Evolutionary conservation across 2,113 vertebrate genomes (phyloP).

Genomic region (Alethe diademata): DNA sequence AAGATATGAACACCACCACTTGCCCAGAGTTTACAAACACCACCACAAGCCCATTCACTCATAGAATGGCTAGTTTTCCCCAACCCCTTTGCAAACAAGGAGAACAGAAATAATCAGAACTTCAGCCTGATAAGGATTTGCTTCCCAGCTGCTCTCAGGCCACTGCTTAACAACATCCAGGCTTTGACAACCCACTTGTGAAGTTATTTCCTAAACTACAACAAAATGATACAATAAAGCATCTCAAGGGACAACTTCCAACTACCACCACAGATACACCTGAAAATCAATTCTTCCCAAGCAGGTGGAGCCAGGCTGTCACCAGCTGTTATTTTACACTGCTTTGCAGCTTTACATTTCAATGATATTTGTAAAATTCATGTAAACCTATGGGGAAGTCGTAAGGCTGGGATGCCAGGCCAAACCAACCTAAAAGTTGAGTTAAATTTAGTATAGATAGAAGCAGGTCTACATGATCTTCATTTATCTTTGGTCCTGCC

Average conservation of each 20-base stretch:
- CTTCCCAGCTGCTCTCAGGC: neutral
- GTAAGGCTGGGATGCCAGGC: neutral
- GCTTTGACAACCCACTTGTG: neutral
- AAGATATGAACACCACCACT: neutral
- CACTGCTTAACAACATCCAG: neutral
- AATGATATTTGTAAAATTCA: neutral
- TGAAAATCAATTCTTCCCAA: neutral
- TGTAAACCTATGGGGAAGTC: neutral
- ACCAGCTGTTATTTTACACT: neutral
- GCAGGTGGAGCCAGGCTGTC: neutral
- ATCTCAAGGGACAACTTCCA: neutral
- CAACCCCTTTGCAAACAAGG: neutral
- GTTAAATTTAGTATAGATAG: fast-evolving
- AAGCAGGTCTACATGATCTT: neutral
- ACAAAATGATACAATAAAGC: neutral
- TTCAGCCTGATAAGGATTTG: neutral
- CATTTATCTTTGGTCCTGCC: neutral
- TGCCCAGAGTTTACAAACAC: neutral
- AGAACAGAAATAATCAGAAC: neutral
- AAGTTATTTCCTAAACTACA: neutral
- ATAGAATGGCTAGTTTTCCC: neutral
- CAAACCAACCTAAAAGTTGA: neutral
- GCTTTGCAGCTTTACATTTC: neutral
- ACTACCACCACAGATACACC: neutral
- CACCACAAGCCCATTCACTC: neutral